Evolutionary conservation across 2,113 vertebrate genomes (phyloP), one percentile per base, ranked within the genome.

Genomic region (Toxotes chatareus): DNA sequence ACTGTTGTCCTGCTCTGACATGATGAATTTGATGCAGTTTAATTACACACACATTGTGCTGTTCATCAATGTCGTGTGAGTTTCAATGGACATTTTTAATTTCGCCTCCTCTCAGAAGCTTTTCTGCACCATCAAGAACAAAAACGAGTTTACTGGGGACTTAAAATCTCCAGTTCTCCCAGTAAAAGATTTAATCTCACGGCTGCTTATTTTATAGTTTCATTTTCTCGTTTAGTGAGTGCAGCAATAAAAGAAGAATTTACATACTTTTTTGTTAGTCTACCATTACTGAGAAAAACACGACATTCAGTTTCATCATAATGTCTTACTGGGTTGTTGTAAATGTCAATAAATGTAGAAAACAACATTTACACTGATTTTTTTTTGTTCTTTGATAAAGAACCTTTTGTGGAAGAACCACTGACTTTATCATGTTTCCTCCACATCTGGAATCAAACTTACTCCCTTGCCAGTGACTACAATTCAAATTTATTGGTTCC

Each of bases 1-100:
- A 14, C 44, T 4, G 61, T 9, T 23, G 60, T 85, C 79, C 76
- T 3, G 14, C 60, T 66, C 56, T 49, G 68, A 73, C 77, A 13
- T 68, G 76, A 85, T 79, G 74, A 84, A 89, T 80, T 62, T 17
- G 64, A 66, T 21, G 42, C 44, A 21, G n/a, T 85, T 84, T 90
- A 70, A 90, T 89, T 73, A 66, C 34, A 2, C 32, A 3, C 23
- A 44, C 56, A 73, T 79, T 88, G 59, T 44, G 53, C 73, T 21
- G n/a, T 23, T 79, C 67, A 85, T 77, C 68, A 27, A 64, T 76
- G 73, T 81, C 31, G 51, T 31, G 73, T 47, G 57, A 10, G 44
- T 68, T 38, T 66, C 7, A 64, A 66, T 9, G 64, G 74, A 63
- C 66, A 36, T 55, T 62, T 91, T 86, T 71, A 57, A 86, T 86